A percentile compares a stretch with the other conserved stretches of the same genome.
Conservation (phyloP, 2,113 vertebrate species). For the Neomonachus schauinslandi region DNA sequence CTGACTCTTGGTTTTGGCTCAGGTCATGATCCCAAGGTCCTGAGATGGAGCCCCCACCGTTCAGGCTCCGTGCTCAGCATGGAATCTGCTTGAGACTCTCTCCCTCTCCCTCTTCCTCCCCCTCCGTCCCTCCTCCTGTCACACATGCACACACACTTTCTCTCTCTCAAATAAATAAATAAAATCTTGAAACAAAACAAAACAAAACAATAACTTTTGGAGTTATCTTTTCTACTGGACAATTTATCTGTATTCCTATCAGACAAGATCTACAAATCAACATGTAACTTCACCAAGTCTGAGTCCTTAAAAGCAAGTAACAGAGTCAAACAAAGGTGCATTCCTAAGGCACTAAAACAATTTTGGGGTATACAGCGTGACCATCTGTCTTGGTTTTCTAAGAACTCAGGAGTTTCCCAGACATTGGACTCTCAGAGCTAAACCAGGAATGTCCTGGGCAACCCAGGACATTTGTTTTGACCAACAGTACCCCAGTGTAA, state of each 20-base stretch:
- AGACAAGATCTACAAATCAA: neutral
- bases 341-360: neutral
- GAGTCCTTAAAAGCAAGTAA: conserved; percentile 9
- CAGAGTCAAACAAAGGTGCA: neutral
- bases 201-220: neutral
- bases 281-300: neutral
- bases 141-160: neutral
- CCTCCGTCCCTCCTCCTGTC: neutral
- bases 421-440: neutral
- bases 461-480: neutral
- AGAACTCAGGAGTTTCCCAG: neutral
- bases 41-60: neutral
- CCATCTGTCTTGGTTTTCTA: neutral
- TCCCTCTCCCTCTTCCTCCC: neutral
- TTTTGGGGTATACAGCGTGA: neutral
- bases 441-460: neutral
- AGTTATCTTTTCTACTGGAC: neutral
- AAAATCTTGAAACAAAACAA: neutral
- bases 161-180: neutral
- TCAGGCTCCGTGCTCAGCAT: neutral
- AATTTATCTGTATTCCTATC: neutral
- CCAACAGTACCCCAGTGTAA: neutral
- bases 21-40: neutral
- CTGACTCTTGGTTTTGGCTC: neutral
- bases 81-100: neutral